Base-by-base conservation (phyloP, 2,113 vertebrate species). In the Gallinago jamesoni region DNA sequence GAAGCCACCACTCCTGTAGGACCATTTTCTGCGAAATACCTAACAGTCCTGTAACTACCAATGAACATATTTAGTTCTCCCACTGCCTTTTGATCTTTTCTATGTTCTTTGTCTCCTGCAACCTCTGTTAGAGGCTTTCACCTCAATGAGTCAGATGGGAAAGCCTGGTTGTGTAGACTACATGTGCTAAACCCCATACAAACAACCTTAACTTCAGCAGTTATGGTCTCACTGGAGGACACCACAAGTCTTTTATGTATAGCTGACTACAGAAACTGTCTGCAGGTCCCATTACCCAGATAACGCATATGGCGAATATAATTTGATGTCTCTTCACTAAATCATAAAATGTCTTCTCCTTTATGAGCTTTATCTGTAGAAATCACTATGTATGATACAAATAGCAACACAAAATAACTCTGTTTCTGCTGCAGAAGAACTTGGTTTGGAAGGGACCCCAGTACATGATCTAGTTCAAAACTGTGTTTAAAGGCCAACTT, bases 221-320 rank as follows among this genome's bases (percentile, higher is more conserved):
- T 48, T 66, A 25, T 30, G 21, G 25, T 22, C 1, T n/a, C 31
- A 2, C 1, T 35, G 15, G 37, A 74, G 33, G 37, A 50, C 25
- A 62, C 1, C 1, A 2, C 4, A 11, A 10, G 4, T 19, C 9
- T 53, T 63, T 48, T 13, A 13, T 4, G 8, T 12, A 16, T 2
- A 53, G 8, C 7, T 57, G 39, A 35, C 15, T 50, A 27, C 7
- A 67, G 37, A 79, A 64, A 68, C 15, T 55, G 16, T 48, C 37
- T 48, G 55, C 47, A n/a, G 37, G 31, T 59, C 24, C 12, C 24
- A 50, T 14, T 11, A 14, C 9, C 5, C 28, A 7, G 55, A 53
- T 31, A 63, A 50, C 0, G 0, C 2, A 23, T 20, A 8, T 12
- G 7, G 23, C 0, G 9, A 84, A 72, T 10, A 52, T 4, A 13